These are phyloP conservation scores for Choristoneura rosaceana DNA, from an alignment of 2,888 invertebrate genomes.

Conservation along the genomic window DNA sequence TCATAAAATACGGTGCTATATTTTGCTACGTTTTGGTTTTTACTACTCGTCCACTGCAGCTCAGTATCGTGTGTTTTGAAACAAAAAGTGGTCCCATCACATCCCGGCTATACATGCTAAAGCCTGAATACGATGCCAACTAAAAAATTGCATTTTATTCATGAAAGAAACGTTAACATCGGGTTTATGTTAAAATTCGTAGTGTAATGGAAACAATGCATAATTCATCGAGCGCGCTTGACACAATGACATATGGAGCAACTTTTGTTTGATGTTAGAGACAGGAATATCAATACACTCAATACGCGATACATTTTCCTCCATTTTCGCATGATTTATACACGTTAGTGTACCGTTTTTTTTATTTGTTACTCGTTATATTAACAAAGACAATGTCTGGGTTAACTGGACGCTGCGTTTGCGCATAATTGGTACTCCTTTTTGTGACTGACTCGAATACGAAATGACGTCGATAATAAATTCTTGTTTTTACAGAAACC, in stretches of 20 bases:
- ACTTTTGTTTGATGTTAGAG: conserved; percentile 77
- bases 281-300: conserved; percentile 72
- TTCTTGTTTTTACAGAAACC: conserved; percentile 66
- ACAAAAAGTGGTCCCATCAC: conserved; percentile 64
- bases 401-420: conserved; percentile 76
- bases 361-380: conserved; percentile 69
- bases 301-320: conserved; percentile 68
- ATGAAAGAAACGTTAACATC: conserved; percentile 81
- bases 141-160: conserved; percentile 82
- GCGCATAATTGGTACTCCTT: conserved; percentile 80
- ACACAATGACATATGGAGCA: conserved; percentile 82
- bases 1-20: conserved; percentile 22
- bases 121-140: conserved; percentile 57
- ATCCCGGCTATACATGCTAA: conserved; percentile 55
- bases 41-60: conserved; percentile 18
- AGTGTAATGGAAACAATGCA: conserved; percentile 85
- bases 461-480: conserved; percentile 72
- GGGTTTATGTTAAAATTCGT: conserved; percentile 82
- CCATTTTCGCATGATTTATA: conserved; percentile 62
- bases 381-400: conserved; percentile 67
- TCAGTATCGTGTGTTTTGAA: conserved; percentile 22
- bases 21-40: conserved; percentile 26
- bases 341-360: conserved; percentile 49
- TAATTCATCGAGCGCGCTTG: conserved; percentile 75
- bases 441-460: conserved; percentile 76